These are phyloP conservation scores for Tenebrosternarchus preto DNA, from an alignment of 2,113 vertebrate species.

Conservation along the genomic window DNA sequence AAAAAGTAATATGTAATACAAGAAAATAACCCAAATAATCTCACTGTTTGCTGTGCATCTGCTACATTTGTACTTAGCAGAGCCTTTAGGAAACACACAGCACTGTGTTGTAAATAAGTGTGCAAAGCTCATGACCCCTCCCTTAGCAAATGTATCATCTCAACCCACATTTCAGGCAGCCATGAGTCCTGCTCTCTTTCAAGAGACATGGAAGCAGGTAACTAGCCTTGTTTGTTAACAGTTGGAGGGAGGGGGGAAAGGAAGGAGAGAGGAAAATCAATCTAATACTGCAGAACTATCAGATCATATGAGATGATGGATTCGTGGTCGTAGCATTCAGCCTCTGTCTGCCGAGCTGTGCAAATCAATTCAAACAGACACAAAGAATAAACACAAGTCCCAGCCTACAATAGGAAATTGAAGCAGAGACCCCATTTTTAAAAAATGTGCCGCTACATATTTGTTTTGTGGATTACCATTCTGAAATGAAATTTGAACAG, in stretches of 20 bases:
- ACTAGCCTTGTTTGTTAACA: constrained; percentile 88
- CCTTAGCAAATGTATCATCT: constrained; percentile 8
- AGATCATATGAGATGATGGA: constrained; percentile 95
- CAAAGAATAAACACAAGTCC: constrained; percentile 80
- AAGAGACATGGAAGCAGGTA: constrained; percentile 74
- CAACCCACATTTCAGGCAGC: constrained; percentile 60
- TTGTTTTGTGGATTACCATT: constrained; percentile 85
- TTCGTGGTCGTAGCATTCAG: constrained; percentile 86
- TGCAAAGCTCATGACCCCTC: neutral
- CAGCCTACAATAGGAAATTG: constrained; percentile 82
- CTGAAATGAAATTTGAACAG: constrained; percentile 84
- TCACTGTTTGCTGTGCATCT: neutral
- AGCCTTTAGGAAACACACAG: neutral
- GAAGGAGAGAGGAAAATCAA: constrained; percentile 77
- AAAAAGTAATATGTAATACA: neutral
- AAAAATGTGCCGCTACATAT: constrained; percentile 81
- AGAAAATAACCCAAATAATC: neutral
- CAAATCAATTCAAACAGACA: constrained; percentile 86
- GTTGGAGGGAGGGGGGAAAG: constrained; percentile 64
- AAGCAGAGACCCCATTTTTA: constrained; percentile 76
- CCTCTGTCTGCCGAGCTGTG: constrained; percentile 84
- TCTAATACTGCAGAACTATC: constrained; percentile 93
- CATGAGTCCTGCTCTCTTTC: constrained; percentile 60
- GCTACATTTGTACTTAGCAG: neutral
- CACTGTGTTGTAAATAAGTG: neutral